These are phyloP conservation scores for Trinectes maculatus DNA, from an alignment of 2,113 vertebrate genomes.

Conservation along the genomic window DNA sequence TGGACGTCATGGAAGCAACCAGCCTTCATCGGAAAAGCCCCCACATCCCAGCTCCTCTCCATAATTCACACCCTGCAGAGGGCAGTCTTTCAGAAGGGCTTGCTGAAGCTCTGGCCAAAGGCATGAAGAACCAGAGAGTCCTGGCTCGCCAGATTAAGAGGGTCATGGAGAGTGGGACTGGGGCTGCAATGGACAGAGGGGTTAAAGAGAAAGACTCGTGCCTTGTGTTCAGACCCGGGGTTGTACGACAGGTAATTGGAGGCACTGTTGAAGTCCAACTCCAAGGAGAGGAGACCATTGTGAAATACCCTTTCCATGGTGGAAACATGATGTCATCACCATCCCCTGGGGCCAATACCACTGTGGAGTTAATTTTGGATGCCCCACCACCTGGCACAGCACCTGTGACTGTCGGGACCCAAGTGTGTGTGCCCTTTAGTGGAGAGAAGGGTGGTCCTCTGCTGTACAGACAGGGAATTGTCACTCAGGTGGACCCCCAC, in stretches of 20 bases:
- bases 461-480: constrained; percentile 85
- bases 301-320: constrained; percentile 82
- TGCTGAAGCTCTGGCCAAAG: constrained; percentile 80
- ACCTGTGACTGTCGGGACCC: constrained; percentile 81
- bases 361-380: constrained; percentile 85
- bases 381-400: constrained; percentile 81
- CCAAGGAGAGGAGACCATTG: constrained; percentile 80
- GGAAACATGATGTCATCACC: constrained; percentile 53
- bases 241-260: constrained; percentile 85
- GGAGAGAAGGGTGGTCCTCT: constrained; percentile 80
- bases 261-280: constrained; percentile 86
- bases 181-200: constrained; percentile 13
- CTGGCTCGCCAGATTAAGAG: constrained; percentile 80
- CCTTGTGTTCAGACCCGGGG: constrained; percentile 82
- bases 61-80: constrained; percentile 43
- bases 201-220: constrained; percentile 40
- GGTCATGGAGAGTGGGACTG: constrained; percentile 59
- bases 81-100: constrained; percentile 61
- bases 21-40: constrained; percentile 53
- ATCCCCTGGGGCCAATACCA: constrained; percentile 12
- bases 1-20: constrained; percentile 79
- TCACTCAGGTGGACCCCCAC: constrained; percentile 86
- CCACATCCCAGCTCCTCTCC: constrained; percentile 37
- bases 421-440: constrained; percentile 86
- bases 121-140: constrained; percentile 87